Percentiles rank a stretch among this genome's conserved stretches.
Conservation (phyloP, 2,113 vertebrate species). For the Ascaphus truei region DNA sequence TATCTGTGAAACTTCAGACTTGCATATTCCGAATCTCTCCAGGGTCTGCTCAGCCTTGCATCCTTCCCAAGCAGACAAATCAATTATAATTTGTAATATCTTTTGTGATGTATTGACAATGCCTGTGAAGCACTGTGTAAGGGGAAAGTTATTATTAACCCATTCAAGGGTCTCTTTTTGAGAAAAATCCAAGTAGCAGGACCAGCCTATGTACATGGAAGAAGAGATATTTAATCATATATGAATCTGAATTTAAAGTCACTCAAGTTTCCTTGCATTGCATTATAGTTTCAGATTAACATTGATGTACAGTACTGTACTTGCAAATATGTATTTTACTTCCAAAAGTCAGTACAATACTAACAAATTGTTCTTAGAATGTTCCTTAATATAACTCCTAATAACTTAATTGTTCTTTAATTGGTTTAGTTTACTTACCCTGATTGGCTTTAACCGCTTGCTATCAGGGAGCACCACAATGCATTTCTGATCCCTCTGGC, state of each 20-base stretch:
- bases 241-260: too few species aligned
- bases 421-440: not conserved
- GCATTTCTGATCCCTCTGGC: not conserved
- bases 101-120: conserved; percentile 27
- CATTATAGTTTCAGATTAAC: too few species aligned
- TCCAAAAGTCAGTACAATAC: too few species aligned
- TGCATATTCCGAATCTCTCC: conserved; percentile 14
- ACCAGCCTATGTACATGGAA: too few species aligned
- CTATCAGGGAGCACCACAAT: not conserved
- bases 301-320: too few species aligned
- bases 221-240: too few species aligned
- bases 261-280: too few species aligned
- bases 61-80: conserved; percentile 21
- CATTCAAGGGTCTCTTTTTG: not conserved
- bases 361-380: too few species aligned
- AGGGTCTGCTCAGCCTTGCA: conserved; percentile 22
- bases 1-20: conserved; percentile 27
- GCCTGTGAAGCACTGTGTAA: not conserved
- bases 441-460: not conserved
- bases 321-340: too few species aligned
- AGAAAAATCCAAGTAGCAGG: too few species aligned
- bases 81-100: conserved; percentile 26
- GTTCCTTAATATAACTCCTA: too few species aligned
- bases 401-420: too few species aligned
- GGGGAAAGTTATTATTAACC: conserved; percentile 14